phyloP scores from a whole-genome alignment of 2,888 invertebrate species.

The Callinectes sapidus region DNA sequence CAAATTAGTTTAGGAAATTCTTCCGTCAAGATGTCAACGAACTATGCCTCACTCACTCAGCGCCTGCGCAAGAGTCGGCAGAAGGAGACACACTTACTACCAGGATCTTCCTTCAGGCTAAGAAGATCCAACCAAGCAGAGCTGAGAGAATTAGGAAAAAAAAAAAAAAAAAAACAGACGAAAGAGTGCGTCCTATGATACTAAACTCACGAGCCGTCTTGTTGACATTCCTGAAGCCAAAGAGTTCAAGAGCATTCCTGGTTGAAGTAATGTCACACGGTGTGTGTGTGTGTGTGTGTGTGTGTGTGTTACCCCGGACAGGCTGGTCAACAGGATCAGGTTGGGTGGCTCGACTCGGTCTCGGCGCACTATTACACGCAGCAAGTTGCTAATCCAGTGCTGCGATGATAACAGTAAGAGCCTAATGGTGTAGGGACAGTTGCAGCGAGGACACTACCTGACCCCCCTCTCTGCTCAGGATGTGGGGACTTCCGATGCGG shows the following conservation, averaged over 20 bases:
- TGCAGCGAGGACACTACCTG: not conserved
- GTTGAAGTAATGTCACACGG: not conserved
- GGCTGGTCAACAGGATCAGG: not conserved
- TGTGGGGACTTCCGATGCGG: conserved; percentile 3
- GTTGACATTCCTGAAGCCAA: not conserved
- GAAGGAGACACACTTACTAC: not conserved
- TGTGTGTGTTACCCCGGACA: not conserved
- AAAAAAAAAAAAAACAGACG: not conserved
- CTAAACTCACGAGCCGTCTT: not conserved
- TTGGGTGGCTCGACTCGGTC: not conserved
- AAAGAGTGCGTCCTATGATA: not conserved
- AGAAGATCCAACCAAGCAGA: not conserved
- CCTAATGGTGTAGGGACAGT: not conserved
- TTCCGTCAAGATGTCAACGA: not conserved
- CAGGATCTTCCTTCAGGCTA: not conserved
- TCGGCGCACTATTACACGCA: not conserved
- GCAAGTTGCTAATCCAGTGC: not conserved
- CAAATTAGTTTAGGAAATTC: not conserved
- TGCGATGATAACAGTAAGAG: conserved; percentile 7
- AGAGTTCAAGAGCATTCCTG: not conserved
- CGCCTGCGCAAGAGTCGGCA: not conserved
- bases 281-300: conserved; percentile 11
- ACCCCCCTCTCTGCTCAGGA: not conserved
- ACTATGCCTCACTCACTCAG: not conserved
- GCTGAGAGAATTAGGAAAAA: not conserved